Base-by-base conservation (phyloP, 1,140 invertebrate genomes). In the Euwallacea fornicatus region DNA sequence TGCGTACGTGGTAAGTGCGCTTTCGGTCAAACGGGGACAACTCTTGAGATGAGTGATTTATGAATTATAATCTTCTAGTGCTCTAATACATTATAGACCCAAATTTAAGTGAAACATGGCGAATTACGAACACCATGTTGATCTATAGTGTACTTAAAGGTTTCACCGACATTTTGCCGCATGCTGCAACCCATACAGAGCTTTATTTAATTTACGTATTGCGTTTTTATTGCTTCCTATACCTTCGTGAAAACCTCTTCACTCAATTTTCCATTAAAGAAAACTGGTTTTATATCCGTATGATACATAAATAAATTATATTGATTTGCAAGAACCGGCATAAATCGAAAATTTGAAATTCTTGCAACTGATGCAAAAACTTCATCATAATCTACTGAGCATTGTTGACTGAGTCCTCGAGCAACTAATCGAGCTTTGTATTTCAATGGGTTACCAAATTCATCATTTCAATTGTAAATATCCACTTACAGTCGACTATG, bases 351-450 rank as follows among this genome's bases (percentile, higher is more conserved):
- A 74, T 42, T 71, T 21, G 71, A 55, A 41, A 76, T 72, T 56
- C 66, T 41, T 10, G 73, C 75, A 15, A 76, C 73, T 33, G 71
- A 76, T 42, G 75, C 44, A n/a, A n/a, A n/a, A n/a, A n/a, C n/a
- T n/a, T n/a, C n/a, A n/a, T n/a, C n/a, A n/a, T n/a, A n/a, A n/a
- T n/a, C n/a, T n/a, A n/a, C n/a, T n/a, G n/a, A n/a, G n/a, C n/a
- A n/a, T n/a, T n/a, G n/a, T n/a, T n/a, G 82, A 44, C 54, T 75
- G 67, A 79, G 83, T n/a, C 83, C 82, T 46, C 76, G 71, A 7
- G 80, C 81, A 46, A 84, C 80, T 46, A 83, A 75, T 42, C 82
- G 72, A 42, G 79, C 84, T 66, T 84, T 85, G 72, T 80, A 80
- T 74, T 72, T 77, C 7, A 74, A 41, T 63, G 77, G 75, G 46